These are phyloP conservation scores for Cosmia pyralina DNA, from an alignment of 2,888 invertebrate species.

Conservation along the genomic window DNA sequence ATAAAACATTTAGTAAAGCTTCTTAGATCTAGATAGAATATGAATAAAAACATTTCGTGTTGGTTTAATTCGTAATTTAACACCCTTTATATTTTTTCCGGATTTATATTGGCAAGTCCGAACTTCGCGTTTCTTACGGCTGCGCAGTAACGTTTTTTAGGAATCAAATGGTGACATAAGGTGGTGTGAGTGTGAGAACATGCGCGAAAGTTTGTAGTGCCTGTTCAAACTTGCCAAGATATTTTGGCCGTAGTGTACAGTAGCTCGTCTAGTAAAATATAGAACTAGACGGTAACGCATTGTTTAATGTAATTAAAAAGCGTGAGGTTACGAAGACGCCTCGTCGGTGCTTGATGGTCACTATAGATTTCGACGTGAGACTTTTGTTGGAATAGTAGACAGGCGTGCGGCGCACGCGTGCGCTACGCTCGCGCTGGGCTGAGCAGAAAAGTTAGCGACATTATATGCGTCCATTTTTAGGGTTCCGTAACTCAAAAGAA, in stretches of 20 bases:
- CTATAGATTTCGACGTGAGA: no score
- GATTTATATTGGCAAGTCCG: no score
- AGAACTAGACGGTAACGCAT: neutral
- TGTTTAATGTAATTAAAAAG: neutral
- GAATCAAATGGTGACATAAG: no score
- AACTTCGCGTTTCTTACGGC: no score
- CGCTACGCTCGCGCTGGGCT: neutral
- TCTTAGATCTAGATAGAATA: conserved; percentile 5
- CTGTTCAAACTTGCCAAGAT: no score
- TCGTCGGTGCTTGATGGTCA: neutral
- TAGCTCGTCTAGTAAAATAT: neutral
- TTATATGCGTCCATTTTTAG: no score
- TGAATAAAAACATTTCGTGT: neutral
- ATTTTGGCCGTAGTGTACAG: neutral
- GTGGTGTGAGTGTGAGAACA: no score
- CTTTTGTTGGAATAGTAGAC: neutral
- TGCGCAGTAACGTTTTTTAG: no score
- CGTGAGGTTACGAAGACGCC: neutral
- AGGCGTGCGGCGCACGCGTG: neutral
- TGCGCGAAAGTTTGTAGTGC: no score
- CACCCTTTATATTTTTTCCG: no score
- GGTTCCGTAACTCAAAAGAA: no score
- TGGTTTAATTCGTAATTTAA: neutral
- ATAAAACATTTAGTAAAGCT: conserved; percentile 1
- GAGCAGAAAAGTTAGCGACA: neutral